Evolutionary conservation across 2,113 vertebrate genomes (phyloP).

Genomic region (Petrocephalus zakoni): DNA sequence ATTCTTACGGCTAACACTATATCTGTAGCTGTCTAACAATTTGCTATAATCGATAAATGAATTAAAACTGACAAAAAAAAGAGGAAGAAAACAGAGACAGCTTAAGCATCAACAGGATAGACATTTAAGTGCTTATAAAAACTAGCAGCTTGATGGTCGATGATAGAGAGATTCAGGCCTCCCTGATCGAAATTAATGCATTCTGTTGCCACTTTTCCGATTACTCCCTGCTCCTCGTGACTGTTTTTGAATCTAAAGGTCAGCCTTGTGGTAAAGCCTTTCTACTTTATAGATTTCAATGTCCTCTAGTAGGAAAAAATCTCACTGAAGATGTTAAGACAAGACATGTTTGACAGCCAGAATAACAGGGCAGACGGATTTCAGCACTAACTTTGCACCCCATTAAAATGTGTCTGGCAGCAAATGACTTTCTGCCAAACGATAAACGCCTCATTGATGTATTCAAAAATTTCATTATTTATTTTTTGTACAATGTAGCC

Average conservation of each 20-base stretch:
- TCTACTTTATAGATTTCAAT: neutral
- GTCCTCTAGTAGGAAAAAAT: neutral
- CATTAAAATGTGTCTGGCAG: constrained; percentile 19
- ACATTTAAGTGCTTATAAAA: neutral
- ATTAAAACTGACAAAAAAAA: neutral
- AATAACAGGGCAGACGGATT: constrained; percentile 3
- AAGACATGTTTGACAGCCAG: neutral
- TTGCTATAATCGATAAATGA: neutral
- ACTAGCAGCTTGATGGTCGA: neutral
- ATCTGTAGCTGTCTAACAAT: neutral
- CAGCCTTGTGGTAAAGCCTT: constrained; percentile 1
- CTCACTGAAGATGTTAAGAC: constrained; percentile 10
- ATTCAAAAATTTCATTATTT: constrained; percentile 21
- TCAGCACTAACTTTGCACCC: neutral
- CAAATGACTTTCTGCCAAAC: constrained; percentile 17
- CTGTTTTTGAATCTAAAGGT: constrained; percentile 26
- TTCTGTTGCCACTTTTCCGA: constrained; percentile 11
- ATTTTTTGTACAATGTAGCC: constrained; percentile 14
- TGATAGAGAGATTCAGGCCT: neutral
- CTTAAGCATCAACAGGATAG: neutral
- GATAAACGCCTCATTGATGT: neutral
- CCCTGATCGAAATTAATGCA: constrained; percentile 4
- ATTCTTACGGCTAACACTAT: neutral
- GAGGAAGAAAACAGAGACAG: neutral
- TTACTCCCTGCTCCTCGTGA: neutral